Evolutionary conservation across 2,888 invertebrate species (phyloP), one percentile per base, ranked within the genome.

Genomic region (Heliconius ismenius): DNA sequence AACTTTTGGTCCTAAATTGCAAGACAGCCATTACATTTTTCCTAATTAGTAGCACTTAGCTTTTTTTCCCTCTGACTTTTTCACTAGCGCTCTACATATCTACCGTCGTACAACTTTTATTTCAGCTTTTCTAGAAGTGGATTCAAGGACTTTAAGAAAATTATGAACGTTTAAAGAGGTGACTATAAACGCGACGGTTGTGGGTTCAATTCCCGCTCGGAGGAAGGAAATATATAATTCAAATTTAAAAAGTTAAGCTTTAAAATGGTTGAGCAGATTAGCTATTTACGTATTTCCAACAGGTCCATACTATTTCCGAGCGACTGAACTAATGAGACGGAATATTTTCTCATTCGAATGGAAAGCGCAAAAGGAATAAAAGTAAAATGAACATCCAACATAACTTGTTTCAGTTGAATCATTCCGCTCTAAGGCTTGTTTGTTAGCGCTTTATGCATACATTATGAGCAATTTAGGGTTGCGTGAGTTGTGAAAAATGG

Each of bases 321-420:
- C 70, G 39, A 65, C 72, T 72, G 64, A 72, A 72, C 75, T 69
- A 75, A 63, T 70, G 75, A 64, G 70, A 63, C 3, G 63, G 63
- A 70, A 75, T 49, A 75, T 65, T 72, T 76, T 72, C 26, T 26
- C 65, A 60, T 64, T 76, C 39, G 54, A 76, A 58, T 26, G 54
- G 54, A 65, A 73, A 67, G n/a, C 26, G 39, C 54, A 36, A 72
- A 72, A 36, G 15, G 36, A 36, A 60, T 32, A n/a, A 72, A 32
- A 60, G n/a, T 72, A 69, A 69, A 54, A 69, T 28, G 69, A 69
- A 49, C n/a, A 43, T 39, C 67, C 39, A 67, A 36, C 21, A 69
- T n/a, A 68, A 54, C 69, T 54, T 28, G 69, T 54, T 54, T 54
- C 10, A 49, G 21, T 54, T 18, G 49, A 54, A 26, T 54, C 39